Evolutionary conservation across 2,113 vertebrate species (phyloP).

Genomic region (Syrmaticus mikado): DNA sequence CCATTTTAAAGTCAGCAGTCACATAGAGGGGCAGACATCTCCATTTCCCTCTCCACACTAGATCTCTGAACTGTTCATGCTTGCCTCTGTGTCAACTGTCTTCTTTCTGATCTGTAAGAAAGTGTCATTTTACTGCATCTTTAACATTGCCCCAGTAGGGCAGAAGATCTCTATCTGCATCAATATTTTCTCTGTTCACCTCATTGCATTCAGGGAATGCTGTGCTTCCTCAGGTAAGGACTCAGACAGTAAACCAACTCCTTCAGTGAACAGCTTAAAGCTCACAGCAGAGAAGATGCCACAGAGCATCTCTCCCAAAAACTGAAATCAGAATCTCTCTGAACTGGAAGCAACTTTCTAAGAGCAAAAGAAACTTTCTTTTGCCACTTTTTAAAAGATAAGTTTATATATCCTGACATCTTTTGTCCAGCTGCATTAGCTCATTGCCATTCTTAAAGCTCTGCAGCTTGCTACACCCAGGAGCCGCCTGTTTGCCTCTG

Average conservation of each 20-base stretch:
- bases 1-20: not conserved
- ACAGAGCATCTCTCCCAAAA: not conserved
- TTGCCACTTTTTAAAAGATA: not conserved
- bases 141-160: not conserved
- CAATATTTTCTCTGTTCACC: not conserved
- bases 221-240: not conserved
- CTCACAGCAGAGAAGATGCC: not conserved
- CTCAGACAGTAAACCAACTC: not conserved
- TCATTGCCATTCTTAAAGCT: not conserved
- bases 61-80: not conserved
- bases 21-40: not conserved
- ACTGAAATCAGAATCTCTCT: not conserved
- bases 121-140: not conserved
- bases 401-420: not conserved
- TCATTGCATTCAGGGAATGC: not conserved
- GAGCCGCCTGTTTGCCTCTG: not conserved
- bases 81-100: not conserved
- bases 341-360: not conserved
- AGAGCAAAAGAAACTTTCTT: not conserved
- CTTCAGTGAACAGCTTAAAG: not conserved
- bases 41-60: not conserved
- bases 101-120: not conserved
- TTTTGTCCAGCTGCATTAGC: not conserved
- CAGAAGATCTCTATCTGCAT: not conserved
- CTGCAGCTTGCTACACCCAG: not conserved